Conservation (phyloP, 2,888 invertebrate species). For the Dermolepida albohirtum region DNA sequence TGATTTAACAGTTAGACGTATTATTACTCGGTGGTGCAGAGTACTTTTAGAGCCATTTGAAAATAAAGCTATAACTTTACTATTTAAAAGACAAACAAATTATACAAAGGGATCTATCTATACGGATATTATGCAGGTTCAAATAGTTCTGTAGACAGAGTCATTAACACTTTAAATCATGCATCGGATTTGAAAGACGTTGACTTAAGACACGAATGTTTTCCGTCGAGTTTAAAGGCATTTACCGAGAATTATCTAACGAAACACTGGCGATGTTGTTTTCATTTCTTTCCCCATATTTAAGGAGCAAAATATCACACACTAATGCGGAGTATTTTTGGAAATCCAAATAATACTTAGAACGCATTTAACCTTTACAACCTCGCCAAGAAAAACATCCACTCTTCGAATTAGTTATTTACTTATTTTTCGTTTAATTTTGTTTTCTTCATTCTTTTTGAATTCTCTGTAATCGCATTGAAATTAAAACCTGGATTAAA, state of each 20-base stretch:
- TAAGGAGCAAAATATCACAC: slow-evolving; percentile 24
- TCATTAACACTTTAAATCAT: slow-evolving; percentile 18
- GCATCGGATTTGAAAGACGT: slow-evolving; percentile 12
- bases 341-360: slow-evolving; percentile 18
- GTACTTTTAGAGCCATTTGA: neutral
- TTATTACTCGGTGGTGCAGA: slow-evolving; percentile 1
- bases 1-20: slow-evolving; percentile 21
- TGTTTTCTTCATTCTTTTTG: neutral
- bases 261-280: slow-evolving; percentile 4
- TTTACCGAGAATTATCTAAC: slow-evolving; percentile 18
- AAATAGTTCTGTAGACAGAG: slow-evolving; percentile 7
- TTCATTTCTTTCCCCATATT: slow-evolving; percentile 21
- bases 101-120: slow-evolving; percentile 15
- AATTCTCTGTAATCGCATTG: neutral
- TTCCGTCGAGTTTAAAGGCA: slow-evolving; percentile 21
- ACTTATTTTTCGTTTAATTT: slow-evolving; percentile 12
- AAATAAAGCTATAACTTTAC: slow-evolving; percentile 17
- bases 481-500: slow-evolving; percentile 18
- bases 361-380: slow-evolving; percentile 19
- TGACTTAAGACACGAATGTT: slow-evolving; percentile 13
- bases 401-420: slow-evolving; percentile 22
- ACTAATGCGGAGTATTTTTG: slow-evolving; percentile 28
- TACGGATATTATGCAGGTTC: slow-evolving; percentile 13
- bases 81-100: slow-evolving; percentile 18
- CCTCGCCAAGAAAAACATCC: slow-evolving; percentile 26